A percentile compares a stretch with the other conserved stretches of the same genome.
Evolutionary conservation across 2,797 vertebrate genomes (phyloP).

Genomic region (Phrynocephalus forsythii): DNA sequence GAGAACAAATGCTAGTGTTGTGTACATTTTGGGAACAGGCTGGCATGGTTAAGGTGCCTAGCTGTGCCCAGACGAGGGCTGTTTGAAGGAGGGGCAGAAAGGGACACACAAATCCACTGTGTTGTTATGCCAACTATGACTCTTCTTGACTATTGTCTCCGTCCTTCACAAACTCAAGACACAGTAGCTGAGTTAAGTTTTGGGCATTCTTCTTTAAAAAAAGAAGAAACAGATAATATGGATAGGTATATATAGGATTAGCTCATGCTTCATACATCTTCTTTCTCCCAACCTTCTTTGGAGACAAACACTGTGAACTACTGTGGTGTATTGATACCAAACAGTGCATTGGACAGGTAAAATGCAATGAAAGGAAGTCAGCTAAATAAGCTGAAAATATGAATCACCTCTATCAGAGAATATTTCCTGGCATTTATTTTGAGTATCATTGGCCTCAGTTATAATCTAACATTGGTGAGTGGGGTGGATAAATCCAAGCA

Average conservation of each 20-base stretch:
- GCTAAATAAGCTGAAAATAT: constrained; percentile 57
- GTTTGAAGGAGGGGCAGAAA: constrained; percentile 8
- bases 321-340: constrained; percentile 42
- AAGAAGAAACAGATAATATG: constrained; percentile 28
- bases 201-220: constrained; percentile 5
- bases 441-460: not conserved
- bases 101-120: constrained; percentile 1
- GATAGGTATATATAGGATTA: not conserved
- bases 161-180: not conserved
- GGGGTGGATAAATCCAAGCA: not conserved
- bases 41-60: constrained; percentile 44
- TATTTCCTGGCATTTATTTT: not conserved
- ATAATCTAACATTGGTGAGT: not conserved
- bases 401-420: constrained; percentile 7
- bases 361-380: constrained; percentile 61
- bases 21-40: constrained; percentile 20
- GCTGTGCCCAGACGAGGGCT: constrained; percentile 4
- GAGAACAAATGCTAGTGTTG: constrained; percentile 17
- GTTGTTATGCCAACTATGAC: constrained; percentile 5
- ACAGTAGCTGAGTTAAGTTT: not conserved
- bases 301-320: constrained; percentile 32
- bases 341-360: constrained; percentile 52
- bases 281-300: constrained; percentile 34
- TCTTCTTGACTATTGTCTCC: not conserved
- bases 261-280: constrained; percentile 19